Evolutionary conservation across 2,888 invertebrate genomes (phyloP), one percentile per base, ranked within the genome.

Genomic region (Eupithecia insigniata): DNA sequence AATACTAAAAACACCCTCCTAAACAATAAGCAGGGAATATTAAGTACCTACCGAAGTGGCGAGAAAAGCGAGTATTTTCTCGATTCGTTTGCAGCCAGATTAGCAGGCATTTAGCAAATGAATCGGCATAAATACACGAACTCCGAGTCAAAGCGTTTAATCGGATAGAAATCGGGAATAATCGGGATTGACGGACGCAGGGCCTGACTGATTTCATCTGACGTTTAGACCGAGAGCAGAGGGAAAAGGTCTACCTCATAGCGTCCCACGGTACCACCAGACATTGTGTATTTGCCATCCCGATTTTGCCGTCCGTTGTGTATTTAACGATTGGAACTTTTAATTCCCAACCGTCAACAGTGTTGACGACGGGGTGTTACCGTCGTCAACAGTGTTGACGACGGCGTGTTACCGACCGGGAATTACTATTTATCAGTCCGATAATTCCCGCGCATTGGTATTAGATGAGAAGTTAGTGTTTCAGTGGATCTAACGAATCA

Each of bases 161-260:
- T 85, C 84, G 79, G 82, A 81, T 81, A 79, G 82, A 80, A 83
- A 84, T 83, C 80, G 78, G 78, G 76, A 60, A 67, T 72, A 71
- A 71, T 64, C 74, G 62, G 68, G 32, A 39, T 61, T 61, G 70
- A 66, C 70, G 61, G 70, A 68, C 60, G 58, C 60, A 26, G 69
- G 69, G 18, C 6, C 18, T 58, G 62, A 68, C 64, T 69, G 71
- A 73, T 76, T 75, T 72, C 72, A 77, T 74, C 75, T 64, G 72
- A 75, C 74, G n/a, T 22, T 2, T 55, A 51, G 66, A 28, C 22
- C 51, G 22, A 32, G 67, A 32, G 58, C 4, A 22, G 6, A 6
- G 36, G 36, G 7, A 22, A 22, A 64, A 1, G 18, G 60, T 18
- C 7, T 60, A 30, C 30, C 8, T 60, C 18, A 60, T 18, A 30